Percentiles rank a stretch among this genome's conserved stretches.
These are phyloP conservation scores for Akabosia matsudoensis DNA, from an alignment of 1,140 invertebrate species.

Conservation along the genomic window DNA sequence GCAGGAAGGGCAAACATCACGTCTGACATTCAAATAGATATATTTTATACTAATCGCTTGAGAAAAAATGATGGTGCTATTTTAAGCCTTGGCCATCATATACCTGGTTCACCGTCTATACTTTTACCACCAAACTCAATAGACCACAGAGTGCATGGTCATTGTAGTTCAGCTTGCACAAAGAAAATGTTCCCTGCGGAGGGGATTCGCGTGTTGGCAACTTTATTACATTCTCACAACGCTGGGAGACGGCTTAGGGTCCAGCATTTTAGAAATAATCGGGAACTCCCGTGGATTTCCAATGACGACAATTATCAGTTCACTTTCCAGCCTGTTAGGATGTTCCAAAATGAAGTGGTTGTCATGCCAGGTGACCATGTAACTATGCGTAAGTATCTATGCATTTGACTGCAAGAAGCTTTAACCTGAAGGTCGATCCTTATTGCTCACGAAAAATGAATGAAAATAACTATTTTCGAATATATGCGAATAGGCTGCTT, in stretches of 20 bases:
- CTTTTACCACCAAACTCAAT: constrained; percentile 33
- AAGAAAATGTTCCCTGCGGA: constrained; percentile 63
- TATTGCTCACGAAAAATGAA: no score
- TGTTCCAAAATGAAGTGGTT: constrained; percentile 65
- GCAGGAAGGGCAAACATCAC: constrained; percentile 57
- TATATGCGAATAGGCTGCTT: no score
- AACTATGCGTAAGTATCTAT: constrained; percentile 69
- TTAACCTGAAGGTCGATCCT: background rate
- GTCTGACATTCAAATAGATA: constrained; percentile 65
- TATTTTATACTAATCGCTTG: constrained; percentile 64
- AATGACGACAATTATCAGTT: constrained; percentile 67
- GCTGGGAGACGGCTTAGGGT: constrained; percentile 72
- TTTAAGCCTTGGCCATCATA: constrained; percentile 30
- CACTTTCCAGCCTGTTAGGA: constrained; percentile 73
- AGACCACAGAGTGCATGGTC: constrained; percentile 56
- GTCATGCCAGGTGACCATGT: constrained; percentile 73
- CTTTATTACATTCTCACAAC: constrained; percentile 72
- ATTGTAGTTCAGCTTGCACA: constrained; percentile 67
- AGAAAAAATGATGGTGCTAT: constrained; percentile 49
- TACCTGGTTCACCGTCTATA: constrained; percentile 19
- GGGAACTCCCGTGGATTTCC: constrained; percentile 69
- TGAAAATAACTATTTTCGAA: no score
- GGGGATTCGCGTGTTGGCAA: constrained; percentile 75
- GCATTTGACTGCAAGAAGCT: background rate
- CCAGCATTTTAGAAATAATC: constrained; percentile 70